Evolutionary conservation across 1,140 invertebrate species (phyloP).

Genomic region (Drosophila chauvacae): DNA sequence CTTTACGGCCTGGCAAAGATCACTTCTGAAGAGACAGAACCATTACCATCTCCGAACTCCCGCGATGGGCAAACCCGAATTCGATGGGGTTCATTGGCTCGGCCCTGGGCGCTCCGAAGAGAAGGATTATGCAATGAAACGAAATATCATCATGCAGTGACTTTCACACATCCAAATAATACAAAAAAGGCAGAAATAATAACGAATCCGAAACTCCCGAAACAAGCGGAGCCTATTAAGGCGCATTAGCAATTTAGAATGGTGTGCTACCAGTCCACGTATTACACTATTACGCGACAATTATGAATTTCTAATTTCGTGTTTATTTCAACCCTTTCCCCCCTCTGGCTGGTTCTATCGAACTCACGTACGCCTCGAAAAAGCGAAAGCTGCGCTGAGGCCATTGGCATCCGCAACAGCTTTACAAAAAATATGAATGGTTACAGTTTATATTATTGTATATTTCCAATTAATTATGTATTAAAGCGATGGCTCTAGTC

Average conservation of each 20-base stretch:
- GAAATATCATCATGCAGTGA: slow-evolving; percentile 73
- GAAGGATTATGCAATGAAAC: slow-evolving; percentile 78
- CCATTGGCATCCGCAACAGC: slow-evolving; percentile 67
- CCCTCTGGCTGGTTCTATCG: slow-evolving; percentile 19
- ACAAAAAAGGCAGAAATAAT: slow-evolving; percentile 8
- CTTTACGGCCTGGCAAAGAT: slow-evolving; percentile 66
- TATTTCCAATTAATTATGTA: slow-evolving; percentile 57
- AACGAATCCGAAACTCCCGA: slow-evolving; percentile 23
- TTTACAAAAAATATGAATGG: slow-evolving; percentile 26
- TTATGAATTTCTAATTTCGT: slow-evolving; percentile 80
- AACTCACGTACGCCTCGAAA: slow-evolving; percentile 62
- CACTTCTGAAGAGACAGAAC: slow-evolving; percentile 22
- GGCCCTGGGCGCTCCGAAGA: slow-evolving; percentile 19
- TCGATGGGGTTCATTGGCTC: slow-evolving; percentile 73
- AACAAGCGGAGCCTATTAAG: slow-evolving; percentile 72
- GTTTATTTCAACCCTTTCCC: slow-evolving; percentile 30
- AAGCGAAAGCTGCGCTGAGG: slow-evolving; percentile 71
- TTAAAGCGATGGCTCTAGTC: slow-evolving; percentile 32
- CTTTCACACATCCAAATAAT: slow-evolving; percentile 47
- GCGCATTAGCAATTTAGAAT: slow-evolving; percentile 78
- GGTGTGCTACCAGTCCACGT: slow-evolving; percentile 60
- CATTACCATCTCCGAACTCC: slow-evolving; percentile 1
- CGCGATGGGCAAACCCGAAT: slow-evolving; percentile 26
- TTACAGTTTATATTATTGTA: slow-evolving; percentile 10
- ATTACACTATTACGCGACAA: slow-evolving; percentile 67